Conservation (phyloP, 2,797 vertebrate genomes). For the Periophthalmus magnuspinnatus region DNA sequence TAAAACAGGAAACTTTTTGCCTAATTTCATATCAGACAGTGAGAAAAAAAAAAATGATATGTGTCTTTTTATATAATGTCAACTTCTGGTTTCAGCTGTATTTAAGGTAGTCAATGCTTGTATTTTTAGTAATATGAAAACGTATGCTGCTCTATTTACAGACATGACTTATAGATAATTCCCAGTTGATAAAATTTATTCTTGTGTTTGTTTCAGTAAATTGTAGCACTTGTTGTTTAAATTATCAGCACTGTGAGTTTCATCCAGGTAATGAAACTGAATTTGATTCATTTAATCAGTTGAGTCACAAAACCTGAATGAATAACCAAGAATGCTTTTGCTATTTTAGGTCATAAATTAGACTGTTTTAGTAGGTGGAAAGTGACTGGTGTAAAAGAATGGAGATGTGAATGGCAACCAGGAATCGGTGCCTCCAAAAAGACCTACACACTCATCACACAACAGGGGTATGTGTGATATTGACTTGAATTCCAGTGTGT, state of each 20-base stretch:
- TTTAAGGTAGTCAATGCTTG: background rate
- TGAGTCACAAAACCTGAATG: constrained; percentile 3
- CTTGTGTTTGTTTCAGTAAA: constrained; percentile 41
- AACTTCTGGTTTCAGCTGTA: no score
- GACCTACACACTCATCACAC: constrained; percentile 37
- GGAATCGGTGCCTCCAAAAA: constrained; percentile 25
- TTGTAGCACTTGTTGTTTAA: constrained; percentile 9
- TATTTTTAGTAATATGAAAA: background rate
- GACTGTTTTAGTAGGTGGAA: constrained; percentile 51
- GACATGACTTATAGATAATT: no score
- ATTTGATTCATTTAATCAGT: background rate
- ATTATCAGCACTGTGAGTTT: constrained; percentile 46
- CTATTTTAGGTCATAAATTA: constrained; percentile 49
- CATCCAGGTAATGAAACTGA: constrained; percentile 56
- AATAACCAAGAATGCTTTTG: background rate
- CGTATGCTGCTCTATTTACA: no score
- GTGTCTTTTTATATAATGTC: no score
- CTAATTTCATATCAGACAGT: no score
- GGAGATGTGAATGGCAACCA: constrained; percentile 58
- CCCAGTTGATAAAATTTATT: background rate
- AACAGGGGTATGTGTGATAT: constrained; percentile 26
- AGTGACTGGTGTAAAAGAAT: rapidly evolving
- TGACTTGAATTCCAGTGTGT: background rate
- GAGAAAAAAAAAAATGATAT: no score
- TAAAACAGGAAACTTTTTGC: no score